These are phyloP conservation scores for Polyergus mexicanus DNA, from an alignment of 1,140 invertebrate species.

Conservation along the genomic window DNA sequence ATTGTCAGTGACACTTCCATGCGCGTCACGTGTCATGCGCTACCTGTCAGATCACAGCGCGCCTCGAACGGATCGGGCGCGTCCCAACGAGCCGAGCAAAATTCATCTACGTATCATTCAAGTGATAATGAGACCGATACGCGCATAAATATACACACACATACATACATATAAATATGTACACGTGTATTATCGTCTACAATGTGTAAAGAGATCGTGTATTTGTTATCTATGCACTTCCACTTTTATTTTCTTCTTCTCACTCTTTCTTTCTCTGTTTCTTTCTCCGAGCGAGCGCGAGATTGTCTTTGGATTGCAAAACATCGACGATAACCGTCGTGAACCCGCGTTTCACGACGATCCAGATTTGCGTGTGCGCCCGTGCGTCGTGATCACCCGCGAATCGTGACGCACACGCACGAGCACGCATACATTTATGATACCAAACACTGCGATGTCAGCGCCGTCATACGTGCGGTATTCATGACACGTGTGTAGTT, in stretches of 20 bases:
- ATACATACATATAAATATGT: background rate
- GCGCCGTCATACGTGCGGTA: conserved; percentile 40
- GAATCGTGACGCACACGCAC: conserved; percentile 27
- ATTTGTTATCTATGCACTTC: background rate
- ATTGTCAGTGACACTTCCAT: conserved; percentile 39
- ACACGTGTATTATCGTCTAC: conserved; percentile 30
- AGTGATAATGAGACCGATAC: conserved; percentile 54
- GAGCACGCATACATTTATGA: background rate
- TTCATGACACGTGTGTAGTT: conserved; percentile 30
- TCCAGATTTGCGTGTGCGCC: conserved; percentile 37
- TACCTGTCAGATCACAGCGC: conserved; percentile 72
- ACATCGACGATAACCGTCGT: conserved; percentile 6
- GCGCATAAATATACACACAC: background rate
- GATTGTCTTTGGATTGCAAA: background rate
- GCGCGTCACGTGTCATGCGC: conserved; percentile 61
- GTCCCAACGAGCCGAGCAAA: conserved; percentile 55
- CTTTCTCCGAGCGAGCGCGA: background rate
- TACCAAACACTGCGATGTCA: conserved; percentile 38
- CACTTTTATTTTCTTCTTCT: background rate
- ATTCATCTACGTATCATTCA: conserved; percentile 57
- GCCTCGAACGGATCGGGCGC: conserved; percentile 56
- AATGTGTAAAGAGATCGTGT: background rate
- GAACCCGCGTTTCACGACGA: conserved; percentile 34
- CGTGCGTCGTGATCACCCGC: conserved; percentile 22
- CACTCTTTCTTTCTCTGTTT: background rate